Evolutionary conservation across 2,797 vertebrate genomes (phyloP), one percentile per base, ranked within the genome.

Genomic region (Onychomys torridus): DNA sequence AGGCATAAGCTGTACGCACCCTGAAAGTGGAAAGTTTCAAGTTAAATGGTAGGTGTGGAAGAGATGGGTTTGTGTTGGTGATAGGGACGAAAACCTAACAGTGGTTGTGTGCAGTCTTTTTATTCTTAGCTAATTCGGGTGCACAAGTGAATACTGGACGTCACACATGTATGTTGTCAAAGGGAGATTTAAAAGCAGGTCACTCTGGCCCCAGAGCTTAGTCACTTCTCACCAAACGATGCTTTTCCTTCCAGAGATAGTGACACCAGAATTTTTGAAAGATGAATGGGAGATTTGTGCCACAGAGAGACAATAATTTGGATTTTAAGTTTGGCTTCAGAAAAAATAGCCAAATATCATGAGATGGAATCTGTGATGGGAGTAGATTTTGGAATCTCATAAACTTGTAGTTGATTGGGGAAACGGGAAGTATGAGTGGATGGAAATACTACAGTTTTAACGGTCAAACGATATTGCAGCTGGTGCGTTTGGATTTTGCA

Each of bases 401-500:
- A 63, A 63, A 49, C 34, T 11, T 11, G 8, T 34, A 55, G 49
- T 77, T 86, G 76, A 34, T 43, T 87, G 6, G 23, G 85, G 63
- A 52, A n/a, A 29, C 21, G 0, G 4, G 71, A 90, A 43, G 34
- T 59, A 0, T 61, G 37, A 57, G 59, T 43, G 63, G 65, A 71
- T 29, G 43, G 73, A 90, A 14, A 52, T 32, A 52, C 14, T 13
- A 32, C 25, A 1, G 61, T 90, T 96, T 92, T 59, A 89, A n/a
- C 16, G 40, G 73, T 77, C 73, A 94, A 89, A 67, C 32, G n/a
- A 32, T 86, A 1, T 27, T 92, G 2, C 91, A 61, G 49, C 25
- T 67, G 46, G 29, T 59, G 8, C 73, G 10, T 93, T 95, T 96
- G 65, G 37, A 61, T 94, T 92, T 27, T 85, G 14, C 87, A 81